Base-by-base conservation (phyloP, 2,888 invertebrate genomes). In the Mythimna albipuncta region DNA sequence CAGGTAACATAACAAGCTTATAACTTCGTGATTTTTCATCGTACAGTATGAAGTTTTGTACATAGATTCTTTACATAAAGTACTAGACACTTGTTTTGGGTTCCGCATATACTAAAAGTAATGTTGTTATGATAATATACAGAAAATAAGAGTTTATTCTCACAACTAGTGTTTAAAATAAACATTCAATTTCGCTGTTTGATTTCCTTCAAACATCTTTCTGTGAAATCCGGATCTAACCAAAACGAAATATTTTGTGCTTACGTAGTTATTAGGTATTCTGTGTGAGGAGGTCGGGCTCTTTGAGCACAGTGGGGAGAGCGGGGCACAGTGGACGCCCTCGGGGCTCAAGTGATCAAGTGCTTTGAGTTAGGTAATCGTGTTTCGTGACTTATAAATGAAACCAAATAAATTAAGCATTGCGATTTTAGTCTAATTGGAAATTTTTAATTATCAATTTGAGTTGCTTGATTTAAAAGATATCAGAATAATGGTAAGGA, bases 291-390 rank as follows among this genome's bases (percentile, higher is more conserved):
- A 79, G 69, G 63, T 35, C 26, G 77, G 59, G 58, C 75, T 58
- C 76, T 84, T 73, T 75, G 71, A 69, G 71, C 66, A 55, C 62
- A 71, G 69, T 32, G 63, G 75, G 80, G 77, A 69, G 68, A n/a
- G 35, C 10, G 66, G 54, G 72, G 44, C 66, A 2, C 35, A 67
- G 58, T 64, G 69, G 75, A 61, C 19, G 63, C 70, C 69, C 64
- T 67, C 55, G 64, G 61, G 75, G 69, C 61, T 71, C 70, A 35
- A 75, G 69, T 66, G 73, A 81, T 83, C 83, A 69, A 83, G 69
- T 66, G 71, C 74, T 72, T 79, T 71, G 66, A 61, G 57, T 69
- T 62, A 47, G 50, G 47, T 77, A 65, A 77, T 64, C 63, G 55
- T 52, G 65, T 82, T 77, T 67, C 41, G 72, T 62, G 63, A 69